Conservation (phyloP, 1,140 invertebrate species). For the Wiebesia pumilae region DNA sequence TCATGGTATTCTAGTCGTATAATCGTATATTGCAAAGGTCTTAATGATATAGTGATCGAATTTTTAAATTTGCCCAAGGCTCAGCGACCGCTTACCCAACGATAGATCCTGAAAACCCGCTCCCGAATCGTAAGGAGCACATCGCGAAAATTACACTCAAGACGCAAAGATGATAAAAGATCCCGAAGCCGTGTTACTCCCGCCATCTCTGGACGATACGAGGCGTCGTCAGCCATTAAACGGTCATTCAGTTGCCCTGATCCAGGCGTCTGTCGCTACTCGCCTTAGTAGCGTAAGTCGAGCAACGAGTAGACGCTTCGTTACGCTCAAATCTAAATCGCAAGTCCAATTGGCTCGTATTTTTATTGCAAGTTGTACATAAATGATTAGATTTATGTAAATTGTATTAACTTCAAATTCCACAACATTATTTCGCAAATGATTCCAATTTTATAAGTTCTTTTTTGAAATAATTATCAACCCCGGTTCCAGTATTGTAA, state of each 20-base stretch:
- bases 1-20: no score
- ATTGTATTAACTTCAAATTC: no score
- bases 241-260: slow-evolving; percentile 54
- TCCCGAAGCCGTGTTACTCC: slow-evolving; percentile 19
- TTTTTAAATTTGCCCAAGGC: neutral
- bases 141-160: neutral
- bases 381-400: neutral
- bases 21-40: neutral
- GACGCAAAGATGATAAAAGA: neutral
- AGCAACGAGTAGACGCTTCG: slow-evolving; percentile 17
- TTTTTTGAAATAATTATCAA: no score
- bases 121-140: no score
- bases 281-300: slow-evolving; percentile 40
- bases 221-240: slow-evolving; percentile 9
- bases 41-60: neutral
- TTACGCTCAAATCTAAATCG: neutral
- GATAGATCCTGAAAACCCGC: neutral
- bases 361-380: neutral
- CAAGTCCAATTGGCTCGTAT: neutral
- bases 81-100: neutral
- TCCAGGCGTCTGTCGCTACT: slow-evolving; percentile 37
- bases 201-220: slow-evolving; percentile 48
- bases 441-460: no score
- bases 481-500: no score
- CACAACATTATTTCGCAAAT: no score